These are phyloP conservation scores for Damaliscus lunatus DNA, from an alignment of 2,113 vertebrate genomes.

Conservation along the genomic window DNA sequence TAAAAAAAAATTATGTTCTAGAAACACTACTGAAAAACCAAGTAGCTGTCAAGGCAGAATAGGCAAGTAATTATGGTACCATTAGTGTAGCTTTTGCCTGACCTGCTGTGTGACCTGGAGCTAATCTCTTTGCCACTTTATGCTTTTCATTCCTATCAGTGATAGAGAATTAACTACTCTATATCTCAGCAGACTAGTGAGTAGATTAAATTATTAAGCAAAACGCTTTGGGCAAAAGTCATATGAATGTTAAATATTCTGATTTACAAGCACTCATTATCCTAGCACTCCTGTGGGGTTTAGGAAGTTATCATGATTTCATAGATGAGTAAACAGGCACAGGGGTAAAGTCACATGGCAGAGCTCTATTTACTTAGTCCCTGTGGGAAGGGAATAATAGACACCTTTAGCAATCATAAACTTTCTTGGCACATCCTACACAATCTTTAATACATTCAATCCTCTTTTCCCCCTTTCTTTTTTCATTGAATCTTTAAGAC, in stretches of 20 bases:
- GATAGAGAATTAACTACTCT: slow-evolving; percentile 35
- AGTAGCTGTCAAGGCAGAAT: background rate
- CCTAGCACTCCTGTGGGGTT: slow-evolving; percentile 60
- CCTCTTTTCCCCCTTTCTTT: background rate
- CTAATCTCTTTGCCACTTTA: slow-evolving; percentile 33
- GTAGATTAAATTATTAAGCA: slow-evolving; percentile 71
- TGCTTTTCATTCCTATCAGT: background rate
- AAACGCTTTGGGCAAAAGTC: slow-evolving; percentile 66
- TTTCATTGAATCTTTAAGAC: background rate
- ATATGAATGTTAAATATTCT: slow-evolving; percentile 70
- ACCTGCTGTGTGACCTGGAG: slow-evolving; percentile 18
- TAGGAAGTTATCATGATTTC: slow-evolving; percentile 58
- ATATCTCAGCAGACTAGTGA: slow-evolving; percentile 51
- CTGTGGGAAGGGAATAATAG: background rate
- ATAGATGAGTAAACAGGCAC: slow-evolving; percentile 61
- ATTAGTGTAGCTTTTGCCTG: background rate
- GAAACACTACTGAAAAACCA: background rate
- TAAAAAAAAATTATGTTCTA: background rate
- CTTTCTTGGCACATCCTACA: slow-evolving; percentile 38
- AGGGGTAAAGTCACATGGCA: slow-evolving; percentile 19
- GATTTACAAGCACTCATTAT: slow-evolving; percentile 71
- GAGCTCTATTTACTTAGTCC: slow-evolving; percentile 30
- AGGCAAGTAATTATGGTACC: background rate
- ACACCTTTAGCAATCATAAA: slow-evolving; percentile 28
- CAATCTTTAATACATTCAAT: slow-evolving; percentile 18